A percentile compares a stretch with the other conserved stretches of the same genome.
These are phyloP conservation scores for Myiozetetes cayanensis DNA, from an alignment of 2,113 vertebrate species.

Conservation along the genomic window DNA sequence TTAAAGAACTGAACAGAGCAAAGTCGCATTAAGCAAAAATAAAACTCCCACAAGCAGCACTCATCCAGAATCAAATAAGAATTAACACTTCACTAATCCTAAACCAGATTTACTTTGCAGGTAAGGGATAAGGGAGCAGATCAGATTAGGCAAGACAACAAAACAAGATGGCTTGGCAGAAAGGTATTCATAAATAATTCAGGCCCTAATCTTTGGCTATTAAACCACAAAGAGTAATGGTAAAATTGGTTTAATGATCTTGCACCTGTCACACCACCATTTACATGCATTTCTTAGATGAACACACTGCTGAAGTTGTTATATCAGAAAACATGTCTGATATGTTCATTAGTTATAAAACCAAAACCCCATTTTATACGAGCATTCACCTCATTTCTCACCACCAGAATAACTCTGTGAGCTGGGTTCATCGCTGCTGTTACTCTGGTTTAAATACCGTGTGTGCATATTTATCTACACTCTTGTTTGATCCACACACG, in stretches of 20 bases:
- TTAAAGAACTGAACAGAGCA: background rate
- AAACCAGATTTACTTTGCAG: background rate
- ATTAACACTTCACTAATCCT: background rate
- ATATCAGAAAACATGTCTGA: background rate
- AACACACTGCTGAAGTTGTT: background rate
- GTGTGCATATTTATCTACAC: too few relatives aligned
- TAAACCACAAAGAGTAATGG: background rate
- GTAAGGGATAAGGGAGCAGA: background rate
- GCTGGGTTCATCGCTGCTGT: background rate
- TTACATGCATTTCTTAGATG: background rate
- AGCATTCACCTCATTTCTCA: background rate
- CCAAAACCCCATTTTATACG: background rate
- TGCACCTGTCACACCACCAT: background rate
- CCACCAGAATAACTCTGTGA: background rate
- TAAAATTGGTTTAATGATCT: background rate
- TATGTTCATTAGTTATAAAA: background rate
- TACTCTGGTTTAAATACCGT: background rate
- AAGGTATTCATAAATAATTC: background rate
- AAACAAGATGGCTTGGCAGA: background rate
- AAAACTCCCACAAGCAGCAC: background rate
- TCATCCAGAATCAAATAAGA: background rate
- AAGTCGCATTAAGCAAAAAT: background rate
- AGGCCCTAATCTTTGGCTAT: background rate
- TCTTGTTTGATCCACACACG: background rate
- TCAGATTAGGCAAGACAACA: background rate